Evolutionary conservation across 92 coral and sea anemone genomes (phyloP).

Genomic region (Micromussa lordhowensis): DNA sequence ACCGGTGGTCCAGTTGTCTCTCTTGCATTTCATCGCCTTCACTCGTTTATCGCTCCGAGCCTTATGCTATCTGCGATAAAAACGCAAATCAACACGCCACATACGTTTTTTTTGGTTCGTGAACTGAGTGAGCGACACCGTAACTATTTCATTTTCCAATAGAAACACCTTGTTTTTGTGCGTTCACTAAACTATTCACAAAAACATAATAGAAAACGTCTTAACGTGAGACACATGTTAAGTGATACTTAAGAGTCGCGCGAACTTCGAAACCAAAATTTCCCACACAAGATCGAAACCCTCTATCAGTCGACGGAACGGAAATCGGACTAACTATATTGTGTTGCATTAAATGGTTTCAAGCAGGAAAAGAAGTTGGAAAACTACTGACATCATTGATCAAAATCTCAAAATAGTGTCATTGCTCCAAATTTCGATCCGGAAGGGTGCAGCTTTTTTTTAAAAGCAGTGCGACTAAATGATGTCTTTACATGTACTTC

Average conservation of each 20-base stretch:
- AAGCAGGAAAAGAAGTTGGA: not conserved
- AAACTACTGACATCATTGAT: not conserved
- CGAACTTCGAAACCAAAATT: conserved; percentile 14
- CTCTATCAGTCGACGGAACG: conserved; percentile 2
- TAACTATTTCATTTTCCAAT: not conserved
- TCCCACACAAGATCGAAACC: conserved; percentile 7
- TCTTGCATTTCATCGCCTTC: conserved; percentile 23
- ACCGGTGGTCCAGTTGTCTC: conserved; percentile 29
- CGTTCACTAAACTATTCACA: not conserved
- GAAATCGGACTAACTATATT: conserved; percentile 22
- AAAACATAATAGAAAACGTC: not conserved
- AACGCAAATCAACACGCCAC: not conserved
- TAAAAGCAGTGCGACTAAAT: not conserved
- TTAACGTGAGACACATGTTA: not conserved
- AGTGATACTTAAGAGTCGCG: not conserved
- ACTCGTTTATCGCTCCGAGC: not conserved
- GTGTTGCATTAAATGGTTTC: conserved; percentile 12
- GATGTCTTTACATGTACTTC: not conserved
- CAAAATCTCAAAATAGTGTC: not conserved
- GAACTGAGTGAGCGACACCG: not conserved
- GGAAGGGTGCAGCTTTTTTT: not conserved
- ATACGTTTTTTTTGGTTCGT: not conserved
- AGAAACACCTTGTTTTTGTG: not conserved
- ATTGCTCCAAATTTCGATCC: conserved; percentile 14
- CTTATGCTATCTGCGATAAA: not conserved